Evolutionary conservation across 2,113 vertebrate species (phyloP).

Genomic region (Pleuronectes platessa): DNA sequence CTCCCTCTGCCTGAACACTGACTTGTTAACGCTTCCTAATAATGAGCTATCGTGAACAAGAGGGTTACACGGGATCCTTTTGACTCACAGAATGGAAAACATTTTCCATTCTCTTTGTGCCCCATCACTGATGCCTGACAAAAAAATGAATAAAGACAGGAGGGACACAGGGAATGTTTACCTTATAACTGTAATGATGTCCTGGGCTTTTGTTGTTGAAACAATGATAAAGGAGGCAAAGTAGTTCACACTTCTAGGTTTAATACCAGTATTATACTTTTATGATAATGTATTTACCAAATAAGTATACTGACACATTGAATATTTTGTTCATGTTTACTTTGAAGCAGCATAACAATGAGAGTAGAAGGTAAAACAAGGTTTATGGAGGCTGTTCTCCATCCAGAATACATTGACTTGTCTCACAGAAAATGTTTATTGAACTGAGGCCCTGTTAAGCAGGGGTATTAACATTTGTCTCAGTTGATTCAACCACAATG

Average conservation of each 20-base stretch:
- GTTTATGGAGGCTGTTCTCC: background rate
- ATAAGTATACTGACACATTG: background rate
- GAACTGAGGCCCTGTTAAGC: no score
- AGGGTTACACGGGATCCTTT: slow-evolving; percentile 51
- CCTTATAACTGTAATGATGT: slow-evolving; percentile 27
- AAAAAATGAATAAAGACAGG: slow-evolving; percentile 38
- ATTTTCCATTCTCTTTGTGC: slow-evolving; percentile 48
- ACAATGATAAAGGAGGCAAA: slow-evolving; percentile 3
- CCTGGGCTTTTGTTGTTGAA: slow-evolving; percentile 29
- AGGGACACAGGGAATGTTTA: slow-evolving; percentile 28
- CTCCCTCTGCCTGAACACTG: slow-evolving; percentile 63
- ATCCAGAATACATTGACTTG: background rate
- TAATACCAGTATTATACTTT: slow-evolving; percentile 8
- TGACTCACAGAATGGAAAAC: slow-evolving; percentile 50
- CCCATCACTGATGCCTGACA: slow-evolving; percentile 20
- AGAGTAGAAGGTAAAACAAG: background rate
- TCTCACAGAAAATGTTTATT: no score
- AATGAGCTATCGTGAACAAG: slow-evolving; percentile 70
- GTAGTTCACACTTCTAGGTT: background rate
- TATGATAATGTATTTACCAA: slow-evolving; percentile 4
- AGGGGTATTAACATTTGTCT: no score
- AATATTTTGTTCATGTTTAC: background rate
- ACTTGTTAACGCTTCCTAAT: slow-evolving; percentile 77
- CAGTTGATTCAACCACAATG: no score
- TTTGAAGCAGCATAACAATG: background rate